phyloP scores from a whole-genome alignment of 2,888 invertebrate species.

The Ophioninae sp. region DNA sequence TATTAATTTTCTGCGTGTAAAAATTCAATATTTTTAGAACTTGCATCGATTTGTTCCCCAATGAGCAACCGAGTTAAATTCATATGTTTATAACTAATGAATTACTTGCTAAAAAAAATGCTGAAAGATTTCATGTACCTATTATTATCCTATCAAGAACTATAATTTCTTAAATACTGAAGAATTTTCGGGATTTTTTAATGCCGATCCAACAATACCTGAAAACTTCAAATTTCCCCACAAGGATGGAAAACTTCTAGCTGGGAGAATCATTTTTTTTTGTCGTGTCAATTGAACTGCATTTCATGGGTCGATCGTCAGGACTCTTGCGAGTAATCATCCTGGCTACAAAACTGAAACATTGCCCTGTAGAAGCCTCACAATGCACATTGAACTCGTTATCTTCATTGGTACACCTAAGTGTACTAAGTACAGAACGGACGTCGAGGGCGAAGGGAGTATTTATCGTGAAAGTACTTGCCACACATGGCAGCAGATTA shows the following conservation, averaged over 20 bases:
- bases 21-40: no score
- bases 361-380: neutral
- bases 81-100: no score
- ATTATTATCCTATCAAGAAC: no score
- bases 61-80: no score
- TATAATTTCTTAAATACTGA: no score
- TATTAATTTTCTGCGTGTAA: no score
- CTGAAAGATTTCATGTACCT: no score
- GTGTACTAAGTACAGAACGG: constrained; percentile 28
- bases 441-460: constrained; percentile 43
- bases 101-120: no score
- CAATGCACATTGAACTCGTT: neutral
- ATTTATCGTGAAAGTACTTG: constrained; percentile 33
- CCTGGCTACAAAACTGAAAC: neutral
- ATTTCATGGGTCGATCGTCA: neutral
- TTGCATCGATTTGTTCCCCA: no score
- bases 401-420: neutral
- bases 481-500: constrained; percentile 58
- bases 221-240: neutral
- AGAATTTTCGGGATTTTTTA: no score
- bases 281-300: neutral
- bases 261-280: neutral
- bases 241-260: neutral
- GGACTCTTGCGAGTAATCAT: neutral
- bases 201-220: no score